Base-by-base conservation (phyloP, 2,113 vertebrate genomes). In the Eubucco bourcierii region DNA sequence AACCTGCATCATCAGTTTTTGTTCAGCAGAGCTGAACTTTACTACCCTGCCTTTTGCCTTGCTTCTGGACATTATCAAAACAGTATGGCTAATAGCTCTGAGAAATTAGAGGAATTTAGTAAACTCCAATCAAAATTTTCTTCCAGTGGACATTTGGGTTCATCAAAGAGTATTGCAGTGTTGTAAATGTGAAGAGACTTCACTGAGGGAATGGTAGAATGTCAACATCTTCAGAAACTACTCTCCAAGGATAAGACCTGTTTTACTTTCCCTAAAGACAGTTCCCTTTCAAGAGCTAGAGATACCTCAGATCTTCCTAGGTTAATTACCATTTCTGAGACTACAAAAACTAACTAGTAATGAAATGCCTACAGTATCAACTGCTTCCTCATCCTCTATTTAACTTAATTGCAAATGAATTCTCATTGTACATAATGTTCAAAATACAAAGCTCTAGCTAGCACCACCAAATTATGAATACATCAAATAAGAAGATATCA, bases 11-110 rank as follows among this genome's bases (percentile, higher is more conserved):
- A 92, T 37, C 37, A 18, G 63, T 74, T 83, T 68, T 61, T 89
- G 56, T 74, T 89, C 91, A 94, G 63, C 34, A 90, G 84, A 95
- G 91, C 75, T 84, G 84, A 91, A 90, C 78, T 95, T 90, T 87
- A 71, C 82, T 77, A 47, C 50, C 16, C 13, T 59, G 2, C 19
- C 65, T 72, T 65, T 75, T 37, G 76, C 70, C 56, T 88, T 81
- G 39, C 33, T 74, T 89, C 70, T 84, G 89, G 75, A 85, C 20
- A 84, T 91, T 83, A 77, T 70, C 73, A 84, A 44, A 12, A 25
- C 56, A 37, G 23, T 59, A 84, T 72, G 77, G 76, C 20, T 88
- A 94, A 66, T 37, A 59, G 8, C 19, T 77, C 52, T 82, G 82
- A 72, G 76, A 94, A 94, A 95, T 95, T 76, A 74, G 50, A 87